Percentiles rank a stretch among this genome's conserved stretches.
These are phyloP conservation scores for Sphecodes monilicornis DNA, from an alignment of 2,888 invertebrate genomes.

Conservation along the genomic window DNA sequence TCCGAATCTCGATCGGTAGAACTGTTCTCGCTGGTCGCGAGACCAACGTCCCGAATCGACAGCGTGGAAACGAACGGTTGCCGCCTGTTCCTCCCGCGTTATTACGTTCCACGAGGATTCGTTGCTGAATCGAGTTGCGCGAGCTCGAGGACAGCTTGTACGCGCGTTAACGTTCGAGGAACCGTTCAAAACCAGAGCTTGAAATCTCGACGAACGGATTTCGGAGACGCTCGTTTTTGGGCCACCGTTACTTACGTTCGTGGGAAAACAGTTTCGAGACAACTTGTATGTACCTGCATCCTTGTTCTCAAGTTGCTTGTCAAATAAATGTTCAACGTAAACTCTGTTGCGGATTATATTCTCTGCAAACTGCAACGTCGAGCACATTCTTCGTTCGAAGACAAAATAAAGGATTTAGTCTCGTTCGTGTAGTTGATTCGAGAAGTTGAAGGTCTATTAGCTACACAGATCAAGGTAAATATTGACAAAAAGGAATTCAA, in stretches of 20 bases:
- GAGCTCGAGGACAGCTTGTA: neutral
- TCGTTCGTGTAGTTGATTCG: no score
- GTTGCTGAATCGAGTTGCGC: neutral
- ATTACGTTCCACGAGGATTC: neutral
- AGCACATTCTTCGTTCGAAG: no score
- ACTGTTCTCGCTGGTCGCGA: neutral
- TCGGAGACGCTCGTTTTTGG: neutral
- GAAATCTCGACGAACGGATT: neutral
- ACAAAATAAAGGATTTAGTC: no score
- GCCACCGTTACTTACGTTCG: neutral
- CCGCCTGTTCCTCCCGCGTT: neutral
- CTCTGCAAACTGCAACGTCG: neutral
- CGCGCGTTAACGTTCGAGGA: neutral
- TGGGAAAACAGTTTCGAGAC: slow-evolving; percentile 2
- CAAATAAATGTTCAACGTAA: slow-evolving; percentile 46
- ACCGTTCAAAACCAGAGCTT: neutral
- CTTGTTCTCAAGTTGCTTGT: slow-evolving; percentile 29
- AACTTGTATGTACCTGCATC: slow-evolving; percentile 25
- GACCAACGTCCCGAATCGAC: neutral
- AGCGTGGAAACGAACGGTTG: no score
- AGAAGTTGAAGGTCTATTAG: no score
- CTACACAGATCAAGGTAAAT: no score
- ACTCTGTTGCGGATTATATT: neutral
- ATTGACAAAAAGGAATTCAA: no score
- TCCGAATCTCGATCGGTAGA: neutral